Base-by-base conservation (phyloP, 2,113 vertebrate species). In the Dolichotis patagonum region DNA sequence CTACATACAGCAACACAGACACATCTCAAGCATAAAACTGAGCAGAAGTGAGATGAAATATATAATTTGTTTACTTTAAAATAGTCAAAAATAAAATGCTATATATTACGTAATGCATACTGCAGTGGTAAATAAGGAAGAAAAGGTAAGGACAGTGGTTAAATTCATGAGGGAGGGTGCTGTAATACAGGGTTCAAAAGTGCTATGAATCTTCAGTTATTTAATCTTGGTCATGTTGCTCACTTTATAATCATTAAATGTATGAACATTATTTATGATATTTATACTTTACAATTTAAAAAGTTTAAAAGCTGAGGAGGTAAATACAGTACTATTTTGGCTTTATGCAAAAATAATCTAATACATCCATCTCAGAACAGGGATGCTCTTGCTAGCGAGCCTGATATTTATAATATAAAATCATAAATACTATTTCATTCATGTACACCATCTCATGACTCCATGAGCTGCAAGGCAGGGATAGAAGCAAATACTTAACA, bases 231-330 rank as follows among this genome's bases (percentile, higher is more conserved):
- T 54, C 71, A 30, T 30, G 41, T 1, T 52, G 69, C 60, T 88
- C 35, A 91, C 24, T 88, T 91, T 71, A 65, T 93, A 38, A 52
- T 93, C 46, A 71, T 56, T 88, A 43, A 95, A 77, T 13, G 58
- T 80, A 19, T 32, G 54, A 38, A 32, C 30, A 43, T 62, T 58
- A 13, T 81, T 71, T 83, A 54, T 80, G 9, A 22, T 11, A 35
- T 35, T 52, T 80, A 35, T 32, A 52, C n/a, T 81, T 86, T 63
- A 67, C 2, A 77, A 91, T 67, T 63, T 43, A 82, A 82, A 92
- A 24, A 13, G 73, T 92, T 94, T 54, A 85, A 69, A 85, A 81
- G 54, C 26, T 0, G 49, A 87, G 7, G n/a, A 77, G 19, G 54
- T 71, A 77, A 94, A 92, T 49, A 35, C n/a, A 19, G 8, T 56